Base-by-base conservation (phyloP, 2,888 invertebrate species). In the Elysia crispata region DNA sequence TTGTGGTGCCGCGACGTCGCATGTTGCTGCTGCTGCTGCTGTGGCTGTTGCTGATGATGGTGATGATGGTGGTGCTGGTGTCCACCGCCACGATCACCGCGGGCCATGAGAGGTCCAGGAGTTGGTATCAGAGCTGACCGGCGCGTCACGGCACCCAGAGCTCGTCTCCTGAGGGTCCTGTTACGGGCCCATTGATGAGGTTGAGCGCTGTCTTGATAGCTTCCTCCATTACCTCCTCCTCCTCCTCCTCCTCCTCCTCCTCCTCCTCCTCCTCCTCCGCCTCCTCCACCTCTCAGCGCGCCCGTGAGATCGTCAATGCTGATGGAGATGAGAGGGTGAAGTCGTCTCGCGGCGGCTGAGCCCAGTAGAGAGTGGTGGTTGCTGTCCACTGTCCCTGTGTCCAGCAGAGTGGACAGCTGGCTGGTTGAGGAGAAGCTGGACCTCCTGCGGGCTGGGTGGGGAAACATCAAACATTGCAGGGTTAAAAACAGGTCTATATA, bases 131-230 rank as follows among this genome's bases (percentile, higher is more conserved):
- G 41, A 3, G 41, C 41, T 3, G 41, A 41, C 5, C 41, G 41
- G 41, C 41, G 41, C 11, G 41, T 41, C 41, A 41, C 41, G 11
- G 41, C 41, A 3, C 41, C 41, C 41, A 41, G 41, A 11, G 41
- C 41, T 11, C 77, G 28, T 50, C 41, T 69, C 57, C 74, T 76
- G 6, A 82, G 81, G 73, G 83, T 83, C 23, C 81, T 81, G 67
- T 82, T 84, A 80, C 87, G 87, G 87, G 87, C 87, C 67, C 82
- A 1, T 84, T 88, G 82, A 87, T 88, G 57, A 88, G 85, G 60
- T 87, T 76, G 1, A 88, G 88, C 8, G 88, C 88, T 70, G 88
- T 89, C 20, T 83, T 83, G 0, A 85, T 84, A 3, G 41, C 41
- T 18, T 80, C 85, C 11, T 83, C 80, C 8, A 80, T 67, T 8